Conservation (phyloP, 2,888 invertebrate genomes). For the Standfussiana lucernea region DNA sequence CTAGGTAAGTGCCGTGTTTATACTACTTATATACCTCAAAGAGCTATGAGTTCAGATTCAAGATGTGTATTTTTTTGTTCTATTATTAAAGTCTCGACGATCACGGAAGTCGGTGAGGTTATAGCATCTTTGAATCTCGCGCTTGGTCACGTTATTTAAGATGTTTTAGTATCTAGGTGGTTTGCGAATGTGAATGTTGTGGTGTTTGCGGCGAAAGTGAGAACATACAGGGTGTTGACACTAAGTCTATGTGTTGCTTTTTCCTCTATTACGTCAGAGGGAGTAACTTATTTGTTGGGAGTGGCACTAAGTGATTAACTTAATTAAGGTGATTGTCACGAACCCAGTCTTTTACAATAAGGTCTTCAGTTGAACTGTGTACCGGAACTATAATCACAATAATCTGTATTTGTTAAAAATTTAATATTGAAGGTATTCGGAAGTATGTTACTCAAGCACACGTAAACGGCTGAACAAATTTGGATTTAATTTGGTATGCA, state of each 20-base stretch:
- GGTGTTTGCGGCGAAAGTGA: slow-evolving; percentile 28
- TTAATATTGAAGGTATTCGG: neutral
- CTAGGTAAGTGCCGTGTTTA: slow-evolving; percentile 56
- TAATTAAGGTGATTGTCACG: slow-evolving; percentile 18
- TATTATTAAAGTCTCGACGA: neutral
- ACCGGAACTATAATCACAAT: neutral
- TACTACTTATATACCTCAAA: neutral
- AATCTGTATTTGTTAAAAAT: neutral
- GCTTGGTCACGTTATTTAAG: slow-evolving; percentile 1
- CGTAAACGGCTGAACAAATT: neutral
- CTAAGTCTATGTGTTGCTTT: neutral
- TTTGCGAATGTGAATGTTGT: slow-evolving; percentile 1
- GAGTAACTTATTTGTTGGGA: slow-evolving; percentile 16
- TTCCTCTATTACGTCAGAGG: slow-evolving; percentile 6
- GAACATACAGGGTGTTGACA: slow-evolving; percentile 13
- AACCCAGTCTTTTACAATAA: neutral
- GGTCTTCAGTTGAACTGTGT: neutral
- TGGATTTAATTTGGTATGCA: neutral
- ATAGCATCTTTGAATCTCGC: neutral
- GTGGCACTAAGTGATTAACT: slow-evolving; percentile 37
- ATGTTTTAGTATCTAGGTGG: slow-evolving; percentile 10
- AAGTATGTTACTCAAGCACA: neutral
- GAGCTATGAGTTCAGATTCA: neutral
- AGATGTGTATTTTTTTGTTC: neutral
- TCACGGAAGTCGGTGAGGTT: slow-evolving; percentile 40